These are phyloP conservation scores for Anniella stebbinsi DNA, from an alignment of 2,797 vertebrate species.

Conservation along the genomic window DNA sequence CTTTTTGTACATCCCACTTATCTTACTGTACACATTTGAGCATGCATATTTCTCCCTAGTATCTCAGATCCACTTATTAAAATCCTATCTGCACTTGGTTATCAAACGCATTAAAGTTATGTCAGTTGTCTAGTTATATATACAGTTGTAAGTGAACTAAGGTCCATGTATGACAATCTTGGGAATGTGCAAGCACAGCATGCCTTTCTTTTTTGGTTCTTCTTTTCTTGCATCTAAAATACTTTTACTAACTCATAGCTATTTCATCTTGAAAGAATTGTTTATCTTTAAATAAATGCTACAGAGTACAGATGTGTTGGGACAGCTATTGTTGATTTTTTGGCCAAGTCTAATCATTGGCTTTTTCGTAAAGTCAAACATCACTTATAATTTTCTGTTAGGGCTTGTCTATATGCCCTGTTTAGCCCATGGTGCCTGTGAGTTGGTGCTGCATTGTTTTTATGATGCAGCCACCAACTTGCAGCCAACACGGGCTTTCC, in stretches of 20 bases:
- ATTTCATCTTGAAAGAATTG: slow-evolving; percentile 63
- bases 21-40: neutral
- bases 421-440: too few species aligned
- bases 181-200: slow-evolving; percentile 47
- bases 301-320: slow-evolving; percentile 32
- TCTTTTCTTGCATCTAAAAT: slow-evolving; percentile 51
- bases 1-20: neutral
- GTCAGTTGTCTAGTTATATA: slow-evolving; percentile 47
- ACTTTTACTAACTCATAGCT: slow-evolving; percentile 47
- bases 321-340: slow-evolving; percentile 38
- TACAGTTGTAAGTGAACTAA: slow-evolving; percentile 37
- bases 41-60: slow-evolving; percentile 16
- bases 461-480: too few species aligned
- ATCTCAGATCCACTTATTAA: neutral
- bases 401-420: too few species aligned
- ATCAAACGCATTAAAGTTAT: slow-evolving; percentile 41
- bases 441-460: too few species aligned
- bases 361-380: neutral
- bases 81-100: slow-evolving; percentile 15
- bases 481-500: too few species aligned
- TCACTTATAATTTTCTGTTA: neutral
- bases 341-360: slow-evolving; percentile 7
- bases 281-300: slow-evolving; percentile 27
- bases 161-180: slow-evolving; percentile 53
- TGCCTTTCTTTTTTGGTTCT: slow-evolving; percentile 44